phyloP scores from a whole-genome alignment of 23 tunicate species.

The Ascidia mentula region DNA sequence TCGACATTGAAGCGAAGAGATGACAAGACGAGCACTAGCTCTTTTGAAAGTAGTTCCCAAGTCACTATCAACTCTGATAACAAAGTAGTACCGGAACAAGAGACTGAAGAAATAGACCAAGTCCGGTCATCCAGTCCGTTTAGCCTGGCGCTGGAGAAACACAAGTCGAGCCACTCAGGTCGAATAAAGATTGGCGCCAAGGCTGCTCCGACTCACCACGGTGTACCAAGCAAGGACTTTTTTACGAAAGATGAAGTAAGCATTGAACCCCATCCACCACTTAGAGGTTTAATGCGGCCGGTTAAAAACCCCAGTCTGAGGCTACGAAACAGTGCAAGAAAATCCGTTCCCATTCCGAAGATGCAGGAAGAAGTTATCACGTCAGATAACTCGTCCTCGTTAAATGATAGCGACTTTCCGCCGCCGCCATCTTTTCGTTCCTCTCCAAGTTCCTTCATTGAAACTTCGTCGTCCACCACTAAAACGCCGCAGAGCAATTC shows the following conservation, averaged over 20 bases:
- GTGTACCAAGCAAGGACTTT: constrained; percentile 25
- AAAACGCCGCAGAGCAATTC: constrained; percentile 3
- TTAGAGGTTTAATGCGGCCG: constrained; percentile 28
- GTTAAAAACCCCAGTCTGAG: constrained; percentile 27
- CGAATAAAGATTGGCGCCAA: constrained; percentile 35
- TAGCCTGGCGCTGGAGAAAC: constrained; percentile 33
- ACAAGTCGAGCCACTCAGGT: constrained; percentile 47
- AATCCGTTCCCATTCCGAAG: background rate
- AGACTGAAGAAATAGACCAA: background rate
- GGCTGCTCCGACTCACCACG: constrained; percentile 8
- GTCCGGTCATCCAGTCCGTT: constrained; percentile 41
- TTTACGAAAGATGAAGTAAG: background rate
- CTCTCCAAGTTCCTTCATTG: background rate
- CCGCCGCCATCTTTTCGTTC: constrained; percentile 16
- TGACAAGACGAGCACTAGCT: background rate
- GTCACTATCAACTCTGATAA: background rate
- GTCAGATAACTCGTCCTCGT: background rate
- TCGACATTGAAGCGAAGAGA: background rate
- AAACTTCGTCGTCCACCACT: constrained; percentile 16
- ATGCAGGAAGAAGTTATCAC: background rate
- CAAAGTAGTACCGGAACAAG: background rate
- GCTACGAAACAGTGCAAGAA: background rate
- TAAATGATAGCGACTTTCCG: constrained; percentile 2
- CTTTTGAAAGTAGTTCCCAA: constrained; percentile 3
- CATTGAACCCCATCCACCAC: background rate